Evolutionary conservation across 2,797 vertebrate genomes (phyloP).

Genomic region (Poeciliopsis infans): DNA sequence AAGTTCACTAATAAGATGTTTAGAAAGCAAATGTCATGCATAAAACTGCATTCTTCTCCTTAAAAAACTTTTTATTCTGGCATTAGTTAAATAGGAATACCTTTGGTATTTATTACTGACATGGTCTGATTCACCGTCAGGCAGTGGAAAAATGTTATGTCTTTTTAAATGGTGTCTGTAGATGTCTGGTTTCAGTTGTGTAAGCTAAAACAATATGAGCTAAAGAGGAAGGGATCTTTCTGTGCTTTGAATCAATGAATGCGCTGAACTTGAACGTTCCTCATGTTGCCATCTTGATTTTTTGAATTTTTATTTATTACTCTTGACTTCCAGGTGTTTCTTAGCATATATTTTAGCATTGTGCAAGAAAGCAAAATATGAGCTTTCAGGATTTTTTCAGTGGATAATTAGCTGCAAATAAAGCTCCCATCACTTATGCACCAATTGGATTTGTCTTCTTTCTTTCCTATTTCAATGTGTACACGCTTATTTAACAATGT

Average conservation of each 20-base stretch:
- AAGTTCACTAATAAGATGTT: neutral
- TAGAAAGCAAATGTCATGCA: neutral
- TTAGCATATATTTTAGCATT: neutral
- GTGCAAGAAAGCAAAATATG: neutral
- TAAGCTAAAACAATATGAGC: neutral
- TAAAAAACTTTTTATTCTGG: neutral
- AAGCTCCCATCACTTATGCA: neutral
- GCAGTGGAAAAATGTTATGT: neutral
- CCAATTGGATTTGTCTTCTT: neutral
- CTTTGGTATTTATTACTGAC: neutral
- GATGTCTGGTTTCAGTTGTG: neutral
- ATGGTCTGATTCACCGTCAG: neutral
- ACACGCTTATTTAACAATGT: neutral
- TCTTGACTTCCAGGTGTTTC: neutral
- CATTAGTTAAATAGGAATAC: neutral
- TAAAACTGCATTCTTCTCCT: neutral
- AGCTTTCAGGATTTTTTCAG: neutral
- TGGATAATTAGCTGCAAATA: neutral
- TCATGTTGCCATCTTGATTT: neutral
- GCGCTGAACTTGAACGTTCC: neutral
- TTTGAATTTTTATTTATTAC: neutral
- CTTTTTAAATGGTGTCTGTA: neutral
- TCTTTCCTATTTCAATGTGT: neutral
- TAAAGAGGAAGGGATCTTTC: neutral
- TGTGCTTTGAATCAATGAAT: neutral